A percentile compares a stretch with the other conserved stretches of the same genome.
phyloP scores from a whole-genome alignment of 2,113 vertebrate species.

The Engraulis encrasicolus region DNA sequence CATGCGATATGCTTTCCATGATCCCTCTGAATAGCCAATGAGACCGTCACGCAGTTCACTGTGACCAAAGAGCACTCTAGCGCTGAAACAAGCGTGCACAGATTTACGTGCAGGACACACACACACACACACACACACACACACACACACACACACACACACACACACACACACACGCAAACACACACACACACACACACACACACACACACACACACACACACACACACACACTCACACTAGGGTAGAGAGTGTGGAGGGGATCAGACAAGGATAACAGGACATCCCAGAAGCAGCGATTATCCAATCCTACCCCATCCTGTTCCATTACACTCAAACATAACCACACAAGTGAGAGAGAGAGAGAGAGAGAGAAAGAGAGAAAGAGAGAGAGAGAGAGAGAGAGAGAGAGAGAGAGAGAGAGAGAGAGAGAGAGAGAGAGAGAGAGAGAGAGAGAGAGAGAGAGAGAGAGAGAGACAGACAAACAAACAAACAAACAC shows the following conservation, averaged over 20 bases:
- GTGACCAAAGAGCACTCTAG: constrained; percentile 6
- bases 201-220: not conserved
- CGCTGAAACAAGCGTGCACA: not conserved
- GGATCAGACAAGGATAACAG: constrained; percentile 66
- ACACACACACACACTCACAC: constrained; percentile 50
- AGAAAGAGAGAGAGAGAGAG: constrained; percentile 11
- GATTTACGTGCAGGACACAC: not conserved
- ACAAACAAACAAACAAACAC: too few relatives aligned
- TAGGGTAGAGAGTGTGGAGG: constrained; percentile 47
- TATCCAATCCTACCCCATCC: constrained; percentile 71
- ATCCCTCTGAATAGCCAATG: constrained; percentile 53
- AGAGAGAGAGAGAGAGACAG: too few relatives aligned
- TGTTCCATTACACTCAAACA: constrained; percentile 71
- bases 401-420: not conserved
- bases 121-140: not conserved
- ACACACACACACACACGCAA: not conserved
- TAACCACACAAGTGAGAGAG: not conserved
- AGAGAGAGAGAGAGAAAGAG: not conserved
- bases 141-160: not conserved
- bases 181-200: not conserved
- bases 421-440: constrained; percentile 2
- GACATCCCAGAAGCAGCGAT: constrained; percentile 63
- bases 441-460: not conserved
- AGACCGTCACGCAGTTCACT: not conserved
- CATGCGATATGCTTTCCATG: constrained; percentile 51